phyloP scores from a whole-genome alignment of 2,888 invertebrate species.

The Tuberolachnus salignus region DNA sequence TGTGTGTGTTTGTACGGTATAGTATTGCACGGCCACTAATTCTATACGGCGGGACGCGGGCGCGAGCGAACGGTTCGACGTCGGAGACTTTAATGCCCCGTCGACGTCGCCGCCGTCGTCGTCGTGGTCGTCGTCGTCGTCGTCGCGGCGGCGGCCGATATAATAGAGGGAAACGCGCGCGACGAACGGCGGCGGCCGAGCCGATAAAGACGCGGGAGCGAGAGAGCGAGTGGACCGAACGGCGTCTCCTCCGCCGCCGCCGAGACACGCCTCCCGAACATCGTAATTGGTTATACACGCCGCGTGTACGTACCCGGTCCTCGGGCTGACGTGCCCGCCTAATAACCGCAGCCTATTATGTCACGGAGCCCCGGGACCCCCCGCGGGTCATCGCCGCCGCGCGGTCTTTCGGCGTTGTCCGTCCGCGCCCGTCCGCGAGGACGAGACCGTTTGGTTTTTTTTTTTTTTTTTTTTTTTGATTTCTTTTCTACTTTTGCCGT shows the following conservation, averaged over 20 bases:
- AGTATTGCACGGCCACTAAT: not conserved
- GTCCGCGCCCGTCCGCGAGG: not conserved
- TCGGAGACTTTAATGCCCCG: constrained; percentile 55
- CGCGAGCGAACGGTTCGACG: constrained; percentile 31
- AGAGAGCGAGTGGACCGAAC: not conserved
- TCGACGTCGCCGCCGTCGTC: not conserved
- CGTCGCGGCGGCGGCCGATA: not conserved
- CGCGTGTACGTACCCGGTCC: constrained; percentile 8
- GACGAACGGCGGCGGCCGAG: not conserved
- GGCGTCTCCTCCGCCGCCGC: not conserved
- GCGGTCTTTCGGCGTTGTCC: not conserved
- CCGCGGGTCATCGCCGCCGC: constrained; percentile 37
- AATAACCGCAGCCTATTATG: constrained; percentile 51
- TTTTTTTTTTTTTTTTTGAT: no score
- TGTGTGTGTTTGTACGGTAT: not conserved
- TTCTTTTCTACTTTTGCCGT: no score
- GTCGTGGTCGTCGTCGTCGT: not conserved
- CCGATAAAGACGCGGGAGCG: not conserved
- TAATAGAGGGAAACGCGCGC: constrained; percentile 8
- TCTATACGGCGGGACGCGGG: not conserved
- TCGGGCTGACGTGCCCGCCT: constrained; percentile 53
- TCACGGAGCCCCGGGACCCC: constrained; percentile 35
- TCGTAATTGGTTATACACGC: constrained; percentile 48
- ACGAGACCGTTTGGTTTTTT: no score
- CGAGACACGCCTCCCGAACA: constrained; percentile 51